Base-by-base conservation (phyloP, 1,140 invertebrate genomes). In the Cepaea nemoralis region DNA sequence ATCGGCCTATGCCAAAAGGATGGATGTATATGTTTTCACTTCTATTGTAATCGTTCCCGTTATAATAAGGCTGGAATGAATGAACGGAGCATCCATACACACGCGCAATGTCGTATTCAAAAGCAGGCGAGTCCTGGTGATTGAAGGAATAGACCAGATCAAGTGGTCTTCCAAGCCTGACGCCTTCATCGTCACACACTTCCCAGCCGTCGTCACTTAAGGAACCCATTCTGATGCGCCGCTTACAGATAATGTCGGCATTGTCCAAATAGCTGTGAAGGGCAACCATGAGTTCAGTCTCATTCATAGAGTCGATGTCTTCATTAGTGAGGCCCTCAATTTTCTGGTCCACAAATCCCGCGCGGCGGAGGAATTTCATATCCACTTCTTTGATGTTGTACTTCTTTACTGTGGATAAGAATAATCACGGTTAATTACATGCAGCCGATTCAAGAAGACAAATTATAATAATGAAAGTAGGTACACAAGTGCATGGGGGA, bases 121-220 rank as follows among this genome's bases (percentile, higher is more conserved):
- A 75, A 12, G 40, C 45, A 10, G 31, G 35, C 1, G 31, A 1
- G 14, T 33, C 40, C 2, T 31, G 35, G 42, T 48, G 27, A 84
- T 87, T 87, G 78, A 88, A 87, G 6, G 88, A 89, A 71, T 89
- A 89, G 10, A 88, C 85, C 31, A 89, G 59, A 69, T 87, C 88
- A 22, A 77, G 75, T 0, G 75, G 48, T 0, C 16, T 16, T 33
- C 31, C 50, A 16, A 86, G 88, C 63, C 84, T 70, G 73, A 79
- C 86, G 40, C 76, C 69, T 45, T 74, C 63, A 39, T 89, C 88
- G 76, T 86, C 86, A 83, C 88, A 89, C 16, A 89, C 79, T 59
- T 89, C 87, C 87, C 87, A 89, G 0, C 87, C 88, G 8, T 87
- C 88, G 69, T 89, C 88, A 1, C 78, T 84, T 22, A 85, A 48